Conservation (phyloP, 2,113 vertebrate genomes). For the Aegithalos caudatus region DNA sequence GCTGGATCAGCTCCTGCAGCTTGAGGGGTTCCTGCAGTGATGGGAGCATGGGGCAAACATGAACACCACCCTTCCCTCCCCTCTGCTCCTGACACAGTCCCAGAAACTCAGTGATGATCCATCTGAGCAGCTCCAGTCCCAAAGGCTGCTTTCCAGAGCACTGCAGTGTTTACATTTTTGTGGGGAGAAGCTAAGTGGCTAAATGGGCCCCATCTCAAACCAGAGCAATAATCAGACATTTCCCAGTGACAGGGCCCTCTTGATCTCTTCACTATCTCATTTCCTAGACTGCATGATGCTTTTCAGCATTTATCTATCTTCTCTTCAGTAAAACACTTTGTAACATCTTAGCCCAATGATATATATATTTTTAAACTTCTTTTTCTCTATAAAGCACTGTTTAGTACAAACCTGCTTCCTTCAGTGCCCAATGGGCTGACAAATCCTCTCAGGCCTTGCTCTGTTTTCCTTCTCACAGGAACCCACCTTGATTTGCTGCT, state of each 20-base stretch:
- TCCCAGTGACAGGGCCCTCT: background rate
- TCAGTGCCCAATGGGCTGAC: background rate
- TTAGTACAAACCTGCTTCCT: background rate
- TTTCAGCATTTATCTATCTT: background rate
- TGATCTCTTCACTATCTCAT: background rate
- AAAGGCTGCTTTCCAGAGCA: background rate
- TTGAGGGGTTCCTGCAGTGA: background rate
- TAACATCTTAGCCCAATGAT: background rate
- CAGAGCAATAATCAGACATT: background rate
- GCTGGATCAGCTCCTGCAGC: background rate
- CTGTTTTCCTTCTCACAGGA: background rate
- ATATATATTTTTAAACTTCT: background rate
- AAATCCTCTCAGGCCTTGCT: background rate
- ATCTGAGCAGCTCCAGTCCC: background rate
- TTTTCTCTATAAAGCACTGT: background rate
- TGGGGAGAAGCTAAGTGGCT: conserved; percentile 7
- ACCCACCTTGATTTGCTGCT: background rate
- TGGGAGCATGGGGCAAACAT: background rate
- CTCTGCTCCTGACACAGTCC: background rate
- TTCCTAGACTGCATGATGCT: background rate
- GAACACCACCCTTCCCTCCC: background rate
- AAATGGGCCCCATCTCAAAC: background rate
- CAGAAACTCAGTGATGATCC: background rate
- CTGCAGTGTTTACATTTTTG: conserved; percentile 20
- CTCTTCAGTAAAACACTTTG: background rate